These are phyloP conservation scores for Cordilura impudica DNA, from an alignment of 2,888 invertebrate genomes.

Conservation along the genomic window DNA sequence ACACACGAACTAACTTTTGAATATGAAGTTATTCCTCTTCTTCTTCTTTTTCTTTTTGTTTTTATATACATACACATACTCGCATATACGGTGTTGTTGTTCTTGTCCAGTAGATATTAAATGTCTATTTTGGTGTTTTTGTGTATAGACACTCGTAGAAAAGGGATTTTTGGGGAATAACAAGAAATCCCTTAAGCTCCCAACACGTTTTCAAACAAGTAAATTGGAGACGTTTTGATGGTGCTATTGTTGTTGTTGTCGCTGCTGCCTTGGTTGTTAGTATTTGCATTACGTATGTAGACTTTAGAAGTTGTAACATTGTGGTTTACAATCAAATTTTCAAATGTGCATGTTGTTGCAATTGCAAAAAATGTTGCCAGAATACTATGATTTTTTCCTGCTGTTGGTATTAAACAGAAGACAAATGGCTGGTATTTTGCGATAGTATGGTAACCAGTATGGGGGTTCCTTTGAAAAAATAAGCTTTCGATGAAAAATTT, in stretches of 20 bases:
- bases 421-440: not conserved
- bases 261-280: not conserved
- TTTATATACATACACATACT: not conserved
- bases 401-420: not conserved
- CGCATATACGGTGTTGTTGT: not conserved
- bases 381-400: conserved; percentile 23
- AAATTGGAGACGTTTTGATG: conserved; percentile 31
- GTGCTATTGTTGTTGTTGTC: not conserved
- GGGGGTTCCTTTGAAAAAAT: not conserved
- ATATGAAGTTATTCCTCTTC: not conserved
- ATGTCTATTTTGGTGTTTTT: no score
- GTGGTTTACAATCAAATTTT: conserved; percentile 53
- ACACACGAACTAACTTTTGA: conserved; percentile 7
- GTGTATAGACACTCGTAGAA: not conserved
- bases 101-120: conserved; percentile 59
- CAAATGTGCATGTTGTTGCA: conserved; percentile 49
- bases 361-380: conserved; percentile 30
- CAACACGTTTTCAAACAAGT: conserved; percentile 1
- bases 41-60: conserved; percentile 2
- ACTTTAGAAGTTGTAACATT: conserved; percentile 44
- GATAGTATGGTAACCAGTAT: not conserved
- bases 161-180: not conserved
- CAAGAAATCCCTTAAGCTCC: conserved; percentile 25
- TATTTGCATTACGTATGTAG: not conserved
- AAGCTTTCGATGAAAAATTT: no score